Conservation (phyloP, 2,797 vertebrate genomes). For the Rhabdomys pumilio region DNA sequence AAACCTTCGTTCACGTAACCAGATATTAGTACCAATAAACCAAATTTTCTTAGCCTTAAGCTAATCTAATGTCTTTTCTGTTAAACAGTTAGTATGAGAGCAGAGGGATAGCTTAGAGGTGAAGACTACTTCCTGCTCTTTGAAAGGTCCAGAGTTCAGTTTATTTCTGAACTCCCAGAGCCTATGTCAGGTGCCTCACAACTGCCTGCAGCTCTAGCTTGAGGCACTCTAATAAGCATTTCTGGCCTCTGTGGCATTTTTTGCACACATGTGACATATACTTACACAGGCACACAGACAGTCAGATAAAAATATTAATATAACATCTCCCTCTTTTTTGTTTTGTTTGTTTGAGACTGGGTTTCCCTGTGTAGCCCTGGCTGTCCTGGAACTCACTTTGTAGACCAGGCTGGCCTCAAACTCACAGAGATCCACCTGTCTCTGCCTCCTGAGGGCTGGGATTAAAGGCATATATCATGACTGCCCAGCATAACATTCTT, state of each 20-base stretch:
- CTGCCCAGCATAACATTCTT: neutral
- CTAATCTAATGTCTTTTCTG: constrained; percentile 53
- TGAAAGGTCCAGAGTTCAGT: neutral
- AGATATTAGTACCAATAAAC: constrained; percentile 39
- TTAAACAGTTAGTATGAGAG: constrained; percentile 48
- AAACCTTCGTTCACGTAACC: neutral
- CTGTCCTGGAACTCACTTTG: neutral
- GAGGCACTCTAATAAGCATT: no score
- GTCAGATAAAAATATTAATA: neutral
- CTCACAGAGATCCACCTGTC: neutral
- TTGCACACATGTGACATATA: neutral
- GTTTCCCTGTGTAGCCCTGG: neutral
- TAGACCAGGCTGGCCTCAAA: neutral
- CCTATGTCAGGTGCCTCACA: neutral
- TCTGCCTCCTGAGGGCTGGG: neutral
- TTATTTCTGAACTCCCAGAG: neutral
- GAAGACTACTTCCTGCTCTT: neutral
- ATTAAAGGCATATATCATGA: neutral
- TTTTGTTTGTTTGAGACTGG: neutral
- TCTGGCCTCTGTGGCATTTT: neutral
- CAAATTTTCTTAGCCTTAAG: constrained; percentile 50
- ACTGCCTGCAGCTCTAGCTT: neutral
- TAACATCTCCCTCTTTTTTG: neutral
- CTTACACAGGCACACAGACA: neutral
- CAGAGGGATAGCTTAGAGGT: neutral